Conservation (phyloP, 23 tunicate species). For the Pegea sp. region DNA sequence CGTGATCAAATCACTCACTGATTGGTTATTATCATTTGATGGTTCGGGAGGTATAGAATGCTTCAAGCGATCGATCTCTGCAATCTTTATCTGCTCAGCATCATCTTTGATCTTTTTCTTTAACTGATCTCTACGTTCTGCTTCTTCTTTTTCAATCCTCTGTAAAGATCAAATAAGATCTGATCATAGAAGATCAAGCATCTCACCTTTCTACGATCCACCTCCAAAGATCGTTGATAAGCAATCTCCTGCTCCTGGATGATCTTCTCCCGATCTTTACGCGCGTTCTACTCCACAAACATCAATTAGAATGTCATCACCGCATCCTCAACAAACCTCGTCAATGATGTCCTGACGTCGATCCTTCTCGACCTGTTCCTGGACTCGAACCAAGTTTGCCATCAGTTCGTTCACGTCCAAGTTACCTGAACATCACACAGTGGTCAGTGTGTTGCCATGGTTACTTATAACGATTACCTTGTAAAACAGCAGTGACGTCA, state of each 20-base stretch:
- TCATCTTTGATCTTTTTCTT: constrained; percentile 6
- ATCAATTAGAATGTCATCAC: no score
- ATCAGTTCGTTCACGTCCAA: constrained; percentile 42
- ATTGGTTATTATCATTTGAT: constrained; percentile 16
- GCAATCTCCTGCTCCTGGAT: constrained; percentile 82
- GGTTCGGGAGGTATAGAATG: constrained; percentile 67
- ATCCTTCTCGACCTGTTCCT: constrained; percentile 39
- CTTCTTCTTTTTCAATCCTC: constrained; percentile 21
- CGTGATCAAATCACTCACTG: constrained; percentile 22
- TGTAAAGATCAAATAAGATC: not conserved
- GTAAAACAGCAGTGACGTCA: constrained; percentile 70
- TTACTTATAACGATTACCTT: no score
- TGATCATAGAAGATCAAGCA: not conserved
- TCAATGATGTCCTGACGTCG: constrained; percentile 43
- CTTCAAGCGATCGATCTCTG: constrained; percentile 12
- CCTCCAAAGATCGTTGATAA: constrained; percentile 49
- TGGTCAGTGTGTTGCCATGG: no score
- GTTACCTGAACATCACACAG: constrained; percentile 52
- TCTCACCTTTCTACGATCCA: constrained; percentile 44
- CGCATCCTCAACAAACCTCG: constrained; percentile 14
- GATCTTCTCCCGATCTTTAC: constrained; percentile 54
- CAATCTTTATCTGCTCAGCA: constrained; percentile 14
- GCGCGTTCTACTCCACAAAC: no score
- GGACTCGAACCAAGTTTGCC: constrained; percentile 45
- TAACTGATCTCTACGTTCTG: constrained; percentile 6